phyloP scores from a whole-genome alignment of 1,140 invertebrate genomes.

The Brachionus koreanus region DNA sequence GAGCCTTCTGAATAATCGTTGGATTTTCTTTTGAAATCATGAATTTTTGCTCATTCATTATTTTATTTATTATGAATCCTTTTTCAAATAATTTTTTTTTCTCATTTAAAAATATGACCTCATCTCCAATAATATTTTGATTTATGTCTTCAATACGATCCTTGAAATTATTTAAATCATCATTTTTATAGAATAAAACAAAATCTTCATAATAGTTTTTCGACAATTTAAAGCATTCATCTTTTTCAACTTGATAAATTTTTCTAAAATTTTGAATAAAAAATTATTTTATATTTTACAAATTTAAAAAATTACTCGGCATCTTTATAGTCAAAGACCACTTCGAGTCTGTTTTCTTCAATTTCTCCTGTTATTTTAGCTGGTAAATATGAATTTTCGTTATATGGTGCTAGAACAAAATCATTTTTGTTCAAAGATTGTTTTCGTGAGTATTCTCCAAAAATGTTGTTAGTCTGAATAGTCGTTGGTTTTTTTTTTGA shows the following conservation, averaged over 20 bases:
- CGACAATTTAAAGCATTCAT: constrained; percentile 47
- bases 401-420: not conserved
- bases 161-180: too few species aligned
- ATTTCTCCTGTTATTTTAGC: not conserved
- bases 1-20: not conserved
- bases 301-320: not conserved
- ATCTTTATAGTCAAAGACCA: not conserved
- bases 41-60: not conserved
- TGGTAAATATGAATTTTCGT: not conserved
- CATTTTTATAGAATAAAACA: constrained; percentile 24
- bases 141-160: not conserved
- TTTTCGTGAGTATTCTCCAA: not conserved
- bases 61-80: not conserved
- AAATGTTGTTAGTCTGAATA: not conserved
- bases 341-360: not conserved
- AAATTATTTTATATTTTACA: not conserved
- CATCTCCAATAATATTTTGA: not conserved
- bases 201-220: constrained; percentile 48
- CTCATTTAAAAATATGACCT: not conserved
- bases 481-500: not conserved
- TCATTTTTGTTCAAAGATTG: not conserved
- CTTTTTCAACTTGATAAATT: not conserved
- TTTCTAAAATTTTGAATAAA: not conserved
- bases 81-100: not conserved
- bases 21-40: not conserved